Conservation (phyloP, 2,113 vertebrate species). For the Leiothrix lutea region DNA sequence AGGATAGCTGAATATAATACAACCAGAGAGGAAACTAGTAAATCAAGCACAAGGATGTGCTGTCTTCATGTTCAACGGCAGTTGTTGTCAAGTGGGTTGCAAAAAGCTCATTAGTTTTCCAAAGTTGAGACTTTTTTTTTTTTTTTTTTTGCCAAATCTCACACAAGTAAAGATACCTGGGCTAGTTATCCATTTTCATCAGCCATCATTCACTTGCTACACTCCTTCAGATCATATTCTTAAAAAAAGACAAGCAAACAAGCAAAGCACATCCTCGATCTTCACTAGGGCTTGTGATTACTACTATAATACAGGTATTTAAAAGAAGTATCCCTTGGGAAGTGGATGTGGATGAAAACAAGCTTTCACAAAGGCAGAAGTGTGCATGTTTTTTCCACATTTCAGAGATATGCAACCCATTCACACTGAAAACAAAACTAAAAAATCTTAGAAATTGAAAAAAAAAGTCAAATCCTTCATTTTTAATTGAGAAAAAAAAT, state of each 20-base stretch:
- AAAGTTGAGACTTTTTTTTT: not conserved
- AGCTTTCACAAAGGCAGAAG: not conserved
- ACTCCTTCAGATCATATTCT: not conserved
- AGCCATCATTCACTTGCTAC: not conserved
- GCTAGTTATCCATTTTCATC: not conserved
- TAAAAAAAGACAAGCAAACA: not conserved
- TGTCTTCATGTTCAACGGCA: not conserved
- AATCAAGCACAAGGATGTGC: not conserved
- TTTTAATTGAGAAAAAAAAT: not conserved
- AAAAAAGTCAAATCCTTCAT: not conserved
- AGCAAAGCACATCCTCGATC: not conserved
- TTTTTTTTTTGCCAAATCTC: not conserved
- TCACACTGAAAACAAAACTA: not conserved
- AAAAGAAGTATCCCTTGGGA: not conserved
- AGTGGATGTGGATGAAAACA: not conserved
- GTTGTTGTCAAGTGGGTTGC: not conserved
- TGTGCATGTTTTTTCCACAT: accelerated
- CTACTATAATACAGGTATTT: not conserved
- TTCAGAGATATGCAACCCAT: not conserved
- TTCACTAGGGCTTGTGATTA: not conserved
- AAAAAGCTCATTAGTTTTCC: not conserved
- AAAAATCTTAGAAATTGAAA: not conserved
- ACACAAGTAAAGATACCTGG: not conserved
- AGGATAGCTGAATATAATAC: not conserved
- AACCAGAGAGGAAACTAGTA: not conserved